Percentiles rank a stretch among this genome's conserved stretches.
phyloP scores from a whole-genome alignment of 2,113 vertebrate genomes.

The Psittacula cyanocephala region DNA sequence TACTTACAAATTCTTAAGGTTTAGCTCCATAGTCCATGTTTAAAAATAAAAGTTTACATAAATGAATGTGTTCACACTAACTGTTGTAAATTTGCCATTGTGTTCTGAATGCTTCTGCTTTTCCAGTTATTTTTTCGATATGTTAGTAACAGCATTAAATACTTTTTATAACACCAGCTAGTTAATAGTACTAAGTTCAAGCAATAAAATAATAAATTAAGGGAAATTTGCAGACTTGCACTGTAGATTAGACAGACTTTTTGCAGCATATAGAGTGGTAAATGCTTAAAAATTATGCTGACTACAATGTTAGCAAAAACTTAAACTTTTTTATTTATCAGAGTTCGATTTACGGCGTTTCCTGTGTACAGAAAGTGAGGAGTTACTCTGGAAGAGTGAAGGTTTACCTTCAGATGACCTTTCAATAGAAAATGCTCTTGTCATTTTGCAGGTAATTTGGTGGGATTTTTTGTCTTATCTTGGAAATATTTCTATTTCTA shows the following conservation, averaged over 20 bases:
- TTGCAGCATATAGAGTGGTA: neutral
- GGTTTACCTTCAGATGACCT: constrained; percentile 96
- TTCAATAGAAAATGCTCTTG: constrained; percentile 95
- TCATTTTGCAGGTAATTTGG: constrained; percentile 90
- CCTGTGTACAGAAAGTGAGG: constrained; percentile 94
- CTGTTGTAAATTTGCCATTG: neutral
- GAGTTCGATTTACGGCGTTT: constrained; percentile 91
- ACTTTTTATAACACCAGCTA: neutral
- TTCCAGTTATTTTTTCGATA: neutral
- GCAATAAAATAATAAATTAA: neutral
- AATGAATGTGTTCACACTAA: neutral
- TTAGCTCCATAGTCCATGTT: neutral
- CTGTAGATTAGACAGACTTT: neutral
- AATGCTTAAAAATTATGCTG: neutral
- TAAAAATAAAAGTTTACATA: neutral
- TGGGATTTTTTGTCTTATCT: neutral
- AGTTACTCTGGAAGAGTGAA: constrained; percentile 97
- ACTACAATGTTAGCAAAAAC: neutral
- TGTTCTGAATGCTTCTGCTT: neutral
- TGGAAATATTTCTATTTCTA: neutral
- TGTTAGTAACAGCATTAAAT: neutral
- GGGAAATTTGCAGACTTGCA: neutral
- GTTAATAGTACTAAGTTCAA: neutral
- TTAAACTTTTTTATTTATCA: constrained; percentile 56
- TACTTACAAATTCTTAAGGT: neutral